Base-by-base conservation (phyloP, 2,888 invertebrate genomes). In the Philhelius pedissequus region DNA sequence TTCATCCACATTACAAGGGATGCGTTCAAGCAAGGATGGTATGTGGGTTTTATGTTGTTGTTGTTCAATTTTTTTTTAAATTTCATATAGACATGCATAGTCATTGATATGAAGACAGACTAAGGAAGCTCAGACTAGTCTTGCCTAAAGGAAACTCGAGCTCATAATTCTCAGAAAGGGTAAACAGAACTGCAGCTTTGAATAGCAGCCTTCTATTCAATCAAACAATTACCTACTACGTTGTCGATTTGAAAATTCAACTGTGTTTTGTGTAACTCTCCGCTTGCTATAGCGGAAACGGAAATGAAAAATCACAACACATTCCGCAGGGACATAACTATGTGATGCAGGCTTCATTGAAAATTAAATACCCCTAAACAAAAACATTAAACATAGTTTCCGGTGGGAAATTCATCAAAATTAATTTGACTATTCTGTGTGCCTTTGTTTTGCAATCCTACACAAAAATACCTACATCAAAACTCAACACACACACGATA, bases 21-120 rank as follows among this genome's bases (percentile, higher is more conserved):
- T n/a, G n/a, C n/a, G n/a, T n/a, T n/a, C n/a, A 25, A 4, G 25
- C 25, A 35, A 35, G 13, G 5, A 35, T n/a, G 13, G 5, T 6
- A 32, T 20, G 25, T 69, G 38, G 62, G 6, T 52, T 22, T 30
- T 54, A 43, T 73, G 43, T 62, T 70, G 0, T 52, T 7, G 15
- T 45, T 27, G 8, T 30, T n/a, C 3, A 8, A 38, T 22, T 27
- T 30, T 35, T 45, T 45, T 35, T 22, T 32, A 1, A 18, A 20
- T 60, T 32, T 40, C 25, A 40, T 6, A 48, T 6, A 48, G 27
- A 64, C 38, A 62, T 18, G 56, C n/a, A 60, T 48, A 32, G 77
- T 68, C 77, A 77, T 68, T n/a, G n/a, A n/a, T 60, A 62, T 62
- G 48, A 64, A 64, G 45, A 64, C 64, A 32, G 32, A 32, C 45